phyloP scores from a whole-genome alignment of 2,888 invertebrate species.

The Salpingus planirostris region DNA sequence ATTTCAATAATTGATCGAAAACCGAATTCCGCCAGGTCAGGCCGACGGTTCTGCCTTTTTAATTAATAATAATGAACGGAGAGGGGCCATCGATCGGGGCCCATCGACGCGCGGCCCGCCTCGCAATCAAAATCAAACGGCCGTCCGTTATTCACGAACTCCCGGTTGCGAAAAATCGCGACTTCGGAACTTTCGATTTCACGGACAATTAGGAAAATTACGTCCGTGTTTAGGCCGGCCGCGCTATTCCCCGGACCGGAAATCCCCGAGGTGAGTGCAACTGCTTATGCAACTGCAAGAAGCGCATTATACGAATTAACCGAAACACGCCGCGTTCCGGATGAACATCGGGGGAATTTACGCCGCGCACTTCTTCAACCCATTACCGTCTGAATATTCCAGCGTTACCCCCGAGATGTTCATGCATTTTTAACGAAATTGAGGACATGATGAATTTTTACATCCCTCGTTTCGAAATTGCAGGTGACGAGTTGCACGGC shows the following conservation, averaged over 20 bases:
- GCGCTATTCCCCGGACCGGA: slow-evolving; percentile 15
- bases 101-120: too few species aligned
- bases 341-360: slow-evolving; percentile 5
- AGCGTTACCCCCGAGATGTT: not conserved
- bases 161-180: slow-evolving; percentile 2
- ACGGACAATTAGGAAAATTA: slow-evolving; percentile 11
- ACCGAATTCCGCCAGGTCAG: too few species aligned
- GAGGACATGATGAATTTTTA: too few species aligned
- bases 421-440: too few species aligned
- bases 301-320: slow-evolving; percentile 10
- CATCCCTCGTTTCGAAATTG: too few species aligned
- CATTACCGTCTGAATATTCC: not conserved
- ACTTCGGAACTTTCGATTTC: slow-evolving; percentile 7
- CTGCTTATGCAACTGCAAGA: slow-evolving; percentile 21
- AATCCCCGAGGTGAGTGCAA: slow-evolving; percentile 31
- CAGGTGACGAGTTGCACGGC: too few species aligned
- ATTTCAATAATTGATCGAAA: too few species aligned
- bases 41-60: too few species aligned
- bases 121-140: too few species aligned
- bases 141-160: too few species aligned
- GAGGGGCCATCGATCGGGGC: too few species aligned
- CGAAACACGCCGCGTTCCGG: slow-evolving; percentile 8
- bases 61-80: too few species aligned
- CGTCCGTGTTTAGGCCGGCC: slow-evolving; percentile 3
- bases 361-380: slow-evolving; percentile 3